These are phyloP conservation scores for Mormyrus lacerda DNA, from an alignment of 2,113 vertebrate genomes.

Conservation along the genomic window DNA sequence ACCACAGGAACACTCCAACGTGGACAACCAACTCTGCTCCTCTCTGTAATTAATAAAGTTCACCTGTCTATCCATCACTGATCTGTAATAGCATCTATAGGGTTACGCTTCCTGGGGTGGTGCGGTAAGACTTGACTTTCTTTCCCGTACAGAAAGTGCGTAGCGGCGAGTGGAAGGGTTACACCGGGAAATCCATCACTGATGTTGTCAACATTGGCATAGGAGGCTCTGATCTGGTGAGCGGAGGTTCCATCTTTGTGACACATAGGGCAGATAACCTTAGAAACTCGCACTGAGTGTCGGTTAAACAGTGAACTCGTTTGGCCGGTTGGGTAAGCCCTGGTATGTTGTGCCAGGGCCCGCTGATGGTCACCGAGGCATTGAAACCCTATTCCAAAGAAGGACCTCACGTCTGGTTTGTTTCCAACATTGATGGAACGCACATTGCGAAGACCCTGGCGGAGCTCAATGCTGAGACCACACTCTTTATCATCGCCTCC, in stretches of 20 bases:
- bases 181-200: constrained; percentile 81
- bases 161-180: constrained; percentile 90
- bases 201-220: constrained; percentile 95
- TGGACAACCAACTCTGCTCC: background rate
- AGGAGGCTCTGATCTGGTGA: constrained; percentile 91
- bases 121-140: background rate
- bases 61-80: background rate
- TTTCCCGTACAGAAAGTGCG: constrained; percentile 70
- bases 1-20: background rate
- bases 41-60: background rate
- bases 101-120: background rate
- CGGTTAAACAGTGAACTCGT: background rate
- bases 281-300: background rate
- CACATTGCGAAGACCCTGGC: constrained; percentile 90
- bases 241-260: constrained; percentile 28
- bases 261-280: background rate
- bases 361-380: constrained; percentile 94
- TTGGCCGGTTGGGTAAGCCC: background rate
- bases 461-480: constrained; percentile 76
- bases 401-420: constrained; percentile 89
- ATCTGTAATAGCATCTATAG: background rate
- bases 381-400: constrained; percentile 84
- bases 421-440: constrained; percentile 96
- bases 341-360: constrained; percentile 62
- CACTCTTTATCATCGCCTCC: constrained; percentile 90